Percentiles rank a stretch among this genome's conserved stretches.
Conservation (phyloP, 2,888 invertebrate genomes). For the Andrena flavipes region DNA sequence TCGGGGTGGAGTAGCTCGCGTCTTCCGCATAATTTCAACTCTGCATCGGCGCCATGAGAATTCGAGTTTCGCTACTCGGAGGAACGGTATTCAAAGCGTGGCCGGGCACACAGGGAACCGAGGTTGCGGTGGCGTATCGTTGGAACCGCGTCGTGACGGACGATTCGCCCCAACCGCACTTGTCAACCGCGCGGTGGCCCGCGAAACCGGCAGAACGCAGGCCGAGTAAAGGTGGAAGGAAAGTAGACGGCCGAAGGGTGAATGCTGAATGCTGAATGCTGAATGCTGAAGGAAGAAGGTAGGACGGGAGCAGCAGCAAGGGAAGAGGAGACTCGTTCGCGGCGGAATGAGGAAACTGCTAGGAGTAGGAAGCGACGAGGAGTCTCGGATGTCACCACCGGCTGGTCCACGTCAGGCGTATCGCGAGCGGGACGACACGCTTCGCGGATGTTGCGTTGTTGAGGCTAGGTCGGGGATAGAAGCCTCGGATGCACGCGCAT, state of each 20-base stretch:
- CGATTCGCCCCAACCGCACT: slow-evolving; percentile 31
- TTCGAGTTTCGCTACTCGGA: background rate
- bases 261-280: background rate
- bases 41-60: slow-evolving; percentile 2
- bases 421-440: slow-evolving; percentile 78
- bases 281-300: background rate
- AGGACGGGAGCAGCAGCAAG: background rate
- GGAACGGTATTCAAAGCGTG: background rate
- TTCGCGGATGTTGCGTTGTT: slow-evolving; percentile 70
- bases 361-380: slow-evolving; percentile 67
- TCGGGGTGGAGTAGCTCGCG: background rate
- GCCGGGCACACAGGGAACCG: background rate
- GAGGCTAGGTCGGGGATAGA: slow-evolving; percentile 60
- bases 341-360: slow-evolving; percentile 76
- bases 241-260: slow-evolving; percentile 9
- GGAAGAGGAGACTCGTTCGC: slow-evolving; percentile 36
- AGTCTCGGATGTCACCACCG: slow-evolving; percentile 75
- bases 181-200: background rate
- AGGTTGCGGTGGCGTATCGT: slow-evolving; percentile 21
- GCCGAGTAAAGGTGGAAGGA: background rate
- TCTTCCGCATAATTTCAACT: background rate
- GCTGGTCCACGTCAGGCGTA: slow-evolving; percentile 75
- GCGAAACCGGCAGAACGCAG: slow-evolving; percentile 14
- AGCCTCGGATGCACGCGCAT: slow-evolving; percentile 37
- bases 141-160: slow-evolving; percentile 33